Evolutionary conservation across 2,888 invertebrate species (phyloP), one percentile per base, ranked within the genome.

Genomic region (Abscondita cerata): DNA sequence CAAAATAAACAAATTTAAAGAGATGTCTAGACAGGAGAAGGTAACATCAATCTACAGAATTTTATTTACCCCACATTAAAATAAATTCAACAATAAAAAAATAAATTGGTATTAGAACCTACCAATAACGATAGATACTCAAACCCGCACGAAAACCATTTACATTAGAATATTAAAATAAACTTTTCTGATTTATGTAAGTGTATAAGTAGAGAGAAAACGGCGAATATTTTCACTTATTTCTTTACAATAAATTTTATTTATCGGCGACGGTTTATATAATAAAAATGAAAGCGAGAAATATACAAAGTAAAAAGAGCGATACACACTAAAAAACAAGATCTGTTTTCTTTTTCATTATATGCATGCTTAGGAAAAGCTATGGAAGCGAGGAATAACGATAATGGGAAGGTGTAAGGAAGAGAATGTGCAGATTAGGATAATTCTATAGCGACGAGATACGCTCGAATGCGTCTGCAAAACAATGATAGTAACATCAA

Each of bases 401-500:
- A 57, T 57, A 62, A 62, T 52, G 57, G 52, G 48, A 44, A 62
- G 62, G 51, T 52, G 48, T 47, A 44, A 36, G 33, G 55, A 20
- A 31, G 57, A 56, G 36, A 52, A 55, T 36, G 55, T 52, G 52
- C 52, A 62, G 56, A 62, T 62, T 62, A 56, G 55, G 61, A 56
- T 61, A 61, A 61, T 61, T 61, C 54, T 51, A 61, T 56, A 25
- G 57, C 50, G 50, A 33, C 13, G 16, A 52, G 62, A 62, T 48
- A 62, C 57, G 62, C 50, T 34, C 47, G n/a, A 19, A 48, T 52
- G 52, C 62, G 56, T 18, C 44, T 56, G 62, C 48, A 33, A 57
- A 57, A 57, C 52, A 57, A 57, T 34, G 57, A 62, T 57, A 61
- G 50, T 50, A 34, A 50, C 44, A 48, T 60, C 33, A 51, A 50